phyloP scores from a whole-genome alignment of 2,113 vertebrate genomes.

The Apaloderma vittatum region DNA sequence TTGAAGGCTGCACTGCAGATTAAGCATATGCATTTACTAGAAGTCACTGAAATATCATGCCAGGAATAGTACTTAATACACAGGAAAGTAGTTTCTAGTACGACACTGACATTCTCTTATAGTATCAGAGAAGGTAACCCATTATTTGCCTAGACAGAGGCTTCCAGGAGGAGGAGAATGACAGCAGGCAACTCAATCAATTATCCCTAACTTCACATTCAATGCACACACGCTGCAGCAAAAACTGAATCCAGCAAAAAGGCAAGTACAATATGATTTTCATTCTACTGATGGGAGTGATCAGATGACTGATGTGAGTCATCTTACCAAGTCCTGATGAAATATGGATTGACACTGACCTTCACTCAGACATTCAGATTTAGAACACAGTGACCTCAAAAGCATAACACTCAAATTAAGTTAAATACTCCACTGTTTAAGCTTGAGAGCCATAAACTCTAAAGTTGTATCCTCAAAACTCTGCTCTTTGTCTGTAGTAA shows the following conservation, averaged over 20 bases:
- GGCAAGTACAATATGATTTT: neutral
- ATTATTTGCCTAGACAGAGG: neutral
- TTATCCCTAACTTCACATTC: neutral
- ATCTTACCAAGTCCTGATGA: neutral
- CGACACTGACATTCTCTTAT: neutral
- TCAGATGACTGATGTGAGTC: conserved; percentile 16
- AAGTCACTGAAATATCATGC: neutral
- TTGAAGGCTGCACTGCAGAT: neutral
- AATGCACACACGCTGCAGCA: neutral
- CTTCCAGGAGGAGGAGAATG: neutral
- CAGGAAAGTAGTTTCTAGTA: neutral
- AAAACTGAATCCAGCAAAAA: neutral
- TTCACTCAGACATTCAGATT: conserved; percentile 37
- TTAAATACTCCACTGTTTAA: neutral
- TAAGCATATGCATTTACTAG: neutral
- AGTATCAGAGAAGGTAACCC: neutral
- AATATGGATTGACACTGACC: conserved; percentile 16
- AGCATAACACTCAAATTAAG: neutral
- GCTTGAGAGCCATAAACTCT: neutral
- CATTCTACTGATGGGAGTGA: neutral
- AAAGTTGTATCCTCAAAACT: neutral
- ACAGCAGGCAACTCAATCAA: neutral
- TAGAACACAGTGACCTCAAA: neutral
- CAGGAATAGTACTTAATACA: neutral
- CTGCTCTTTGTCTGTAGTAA: neutral